Conservation (phyloP, 2,797 vertebrate genomes). For the Geotrypetes seraphini region DNA sequence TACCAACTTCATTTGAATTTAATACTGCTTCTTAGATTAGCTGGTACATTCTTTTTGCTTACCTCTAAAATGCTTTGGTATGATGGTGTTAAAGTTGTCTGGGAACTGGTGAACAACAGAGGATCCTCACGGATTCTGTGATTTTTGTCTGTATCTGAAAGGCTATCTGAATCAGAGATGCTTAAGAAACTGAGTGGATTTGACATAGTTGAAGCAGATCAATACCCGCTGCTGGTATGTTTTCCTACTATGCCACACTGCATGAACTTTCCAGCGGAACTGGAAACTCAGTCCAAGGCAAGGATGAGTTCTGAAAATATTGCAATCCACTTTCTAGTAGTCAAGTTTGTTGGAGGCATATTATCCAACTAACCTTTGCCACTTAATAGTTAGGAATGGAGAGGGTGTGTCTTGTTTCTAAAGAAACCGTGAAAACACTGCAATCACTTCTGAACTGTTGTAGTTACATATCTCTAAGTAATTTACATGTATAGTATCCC, state of each 20-base stretch:
- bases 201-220: conserved; percentile 5
- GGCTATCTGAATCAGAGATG: conserved; percentile 5
- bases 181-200: conserved; percentile 8
- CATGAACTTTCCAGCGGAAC: too few relatives aligned
- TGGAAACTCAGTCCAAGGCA: too few relatives aligned
- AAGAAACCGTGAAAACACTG: conserved; percentile 3
- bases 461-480: not conserved
- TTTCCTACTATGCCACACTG: too few relatives aligned
- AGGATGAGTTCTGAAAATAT: too few relatives aligned
- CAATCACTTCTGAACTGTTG: conserved; percentile 7
- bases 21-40: too few relatives aligned
- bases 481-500: too few relatives aligned
- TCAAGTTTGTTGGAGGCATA: not conserved
- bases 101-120: not conserved
- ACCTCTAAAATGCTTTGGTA: not conserved
- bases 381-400: not conserved
- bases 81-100: not conserved
- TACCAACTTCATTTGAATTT: too few relatives aligned
- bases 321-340: not conserved
- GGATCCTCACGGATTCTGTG: conserved; percentile 3
- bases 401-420: conserved; percentile 7
- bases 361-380: not conserved
- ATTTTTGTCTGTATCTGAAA: not conserved
- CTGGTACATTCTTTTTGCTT: not conserved
- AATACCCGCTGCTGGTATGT: too few relatives aligned